phyloP scores from a whole-genome alignment of 2,888 invertebrate species.

The Leistus spinibarbis region DNA sequence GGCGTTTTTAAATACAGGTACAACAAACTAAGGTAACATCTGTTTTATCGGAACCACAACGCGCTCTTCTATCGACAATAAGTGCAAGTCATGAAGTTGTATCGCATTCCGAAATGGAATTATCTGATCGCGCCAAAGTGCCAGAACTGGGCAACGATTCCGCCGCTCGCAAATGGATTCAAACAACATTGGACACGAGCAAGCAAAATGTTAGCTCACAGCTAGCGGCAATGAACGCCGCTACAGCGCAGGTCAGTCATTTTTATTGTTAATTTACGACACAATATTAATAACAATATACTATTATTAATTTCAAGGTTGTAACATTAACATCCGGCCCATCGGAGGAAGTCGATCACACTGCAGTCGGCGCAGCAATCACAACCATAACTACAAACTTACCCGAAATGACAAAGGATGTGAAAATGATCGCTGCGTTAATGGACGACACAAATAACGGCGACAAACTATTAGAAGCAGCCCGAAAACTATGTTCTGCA shows the following conservation, averaged over 20 bases:
- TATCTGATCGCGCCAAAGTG: slow-evolving; percentile 61
- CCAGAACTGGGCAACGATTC: slow-evolving; percentile 83
- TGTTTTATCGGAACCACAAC: slow-evolving; percentile 87
- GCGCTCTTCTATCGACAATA: slow-evolving; percentile 90
- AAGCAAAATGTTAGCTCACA: slow-evolving; percentile 96
- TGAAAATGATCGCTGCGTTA: slow-evolving; percentile 93
- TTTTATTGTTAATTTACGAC: too few species aligned
- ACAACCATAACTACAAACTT: slow-evolving; percentile 96
- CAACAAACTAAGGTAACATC: slow-evolving; percentile 87
- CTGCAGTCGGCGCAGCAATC: slow-evolving; percentile 95
- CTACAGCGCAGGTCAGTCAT: slow-evolving; percentile 91
- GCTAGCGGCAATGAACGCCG: slow-evolving; percentile 98
- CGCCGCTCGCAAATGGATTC: slow-evolving; percentile 91
- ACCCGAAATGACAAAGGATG: slow-evolving; percentile 93
- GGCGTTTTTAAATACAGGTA: slow-evolving; percentile 59
- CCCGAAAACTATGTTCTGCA: slow-evolving; percentile 88
- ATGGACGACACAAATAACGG: slow-evolving; percentile 87
- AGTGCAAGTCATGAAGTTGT: slow-evolving; percentile 88
- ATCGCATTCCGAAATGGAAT: slow-evolving; percentile 79
- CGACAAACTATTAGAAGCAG: slow-evolving; percentile 87
- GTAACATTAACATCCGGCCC: slow-evolving; percentile 62
- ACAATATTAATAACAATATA: too few species aligned
- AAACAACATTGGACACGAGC: slow-evolving; percentile 90
- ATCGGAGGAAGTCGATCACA: slow-evolving; percentile 91
- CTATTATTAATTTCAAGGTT: slow-evolving; percentile 42